Conservation (phyloP, 1,140 invertebrate genomes). For the Hylaeus volcanicus region DNA sequence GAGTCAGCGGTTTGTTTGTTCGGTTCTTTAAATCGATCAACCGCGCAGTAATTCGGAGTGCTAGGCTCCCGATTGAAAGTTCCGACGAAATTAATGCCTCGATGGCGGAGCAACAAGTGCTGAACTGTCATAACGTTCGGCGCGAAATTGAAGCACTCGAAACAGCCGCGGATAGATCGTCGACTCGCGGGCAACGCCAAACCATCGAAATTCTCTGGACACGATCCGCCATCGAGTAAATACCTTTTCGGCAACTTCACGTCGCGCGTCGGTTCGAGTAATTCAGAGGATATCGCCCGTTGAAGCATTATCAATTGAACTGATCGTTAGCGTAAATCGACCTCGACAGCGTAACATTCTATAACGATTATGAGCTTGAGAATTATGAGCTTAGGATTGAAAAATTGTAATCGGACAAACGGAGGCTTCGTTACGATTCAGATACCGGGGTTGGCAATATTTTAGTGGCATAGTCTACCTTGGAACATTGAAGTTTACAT, state of each 20-base stretch:
- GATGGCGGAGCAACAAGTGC: constrained; percentile 24
- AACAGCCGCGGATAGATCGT: neutral
- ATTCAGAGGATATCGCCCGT: neutral
- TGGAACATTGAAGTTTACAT: too few species aligned
- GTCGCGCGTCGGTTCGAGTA: neutral
- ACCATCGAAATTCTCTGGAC: neutral
- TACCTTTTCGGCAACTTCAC: neutral
- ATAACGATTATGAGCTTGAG: too few species aligned
- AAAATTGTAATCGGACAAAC: too few species aligned
- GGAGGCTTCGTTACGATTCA: too few species aligned
- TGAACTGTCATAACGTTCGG: constrained; percentile 1
- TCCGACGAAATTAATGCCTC: constrained; percentile 4
- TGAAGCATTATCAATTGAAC: neutral
- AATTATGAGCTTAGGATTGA: too few species aligned
- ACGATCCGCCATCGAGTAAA: neutral
- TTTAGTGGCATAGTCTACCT: too few species aligned
- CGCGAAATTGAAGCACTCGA: constrained; percentile 8
- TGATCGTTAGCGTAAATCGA: neutral
- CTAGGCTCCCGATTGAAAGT: constrained; percentile 8
- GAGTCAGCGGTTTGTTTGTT: neutral
- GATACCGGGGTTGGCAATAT: too few species aligned
- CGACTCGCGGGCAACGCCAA: neutral
- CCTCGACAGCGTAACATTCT: neutral
- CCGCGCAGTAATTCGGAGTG: neutral
- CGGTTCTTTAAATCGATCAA: neutral